Conservation (phyloP, 2,797 vertebrate genomes). For the Mus minutoides region DNA sequence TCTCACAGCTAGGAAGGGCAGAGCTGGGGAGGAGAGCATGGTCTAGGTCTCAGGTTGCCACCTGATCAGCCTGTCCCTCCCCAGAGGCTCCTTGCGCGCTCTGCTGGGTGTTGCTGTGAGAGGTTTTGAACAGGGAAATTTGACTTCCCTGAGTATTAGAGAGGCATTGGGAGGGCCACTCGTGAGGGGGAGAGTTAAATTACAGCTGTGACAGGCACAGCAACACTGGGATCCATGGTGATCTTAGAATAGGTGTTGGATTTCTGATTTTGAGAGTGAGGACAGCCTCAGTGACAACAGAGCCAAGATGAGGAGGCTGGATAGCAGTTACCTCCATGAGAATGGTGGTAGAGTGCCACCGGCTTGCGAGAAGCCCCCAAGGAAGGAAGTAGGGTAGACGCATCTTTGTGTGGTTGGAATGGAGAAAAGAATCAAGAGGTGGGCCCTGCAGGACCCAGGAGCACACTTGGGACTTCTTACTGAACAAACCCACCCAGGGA, state of each 20-base stretch:
- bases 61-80: not conserved
- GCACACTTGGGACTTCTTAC: not conserved
- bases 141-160: not conserved
- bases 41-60: not conserved
- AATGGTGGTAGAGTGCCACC: not conserved
- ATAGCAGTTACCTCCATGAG: not conserved
- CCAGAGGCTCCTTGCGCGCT: not conserved
- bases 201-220: not conserved
- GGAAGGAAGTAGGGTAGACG: not conserved
- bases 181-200: not conserved
- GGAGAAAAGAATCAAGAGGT: not conserved
- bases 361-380: not conserved
- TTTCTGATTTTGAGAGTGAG: not conserved
- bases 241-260: not conserved
- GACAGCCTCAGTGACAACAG: not conserved
- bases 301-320: not conserved
- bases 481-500: not conserved
- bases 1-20: not conserved
- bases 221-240: not conserved
- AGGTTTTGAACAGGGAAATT: not conserved
- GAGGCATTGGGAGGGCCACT: not conserved
- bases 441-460: not conserved
- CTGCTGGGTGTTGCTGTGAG: not conserved
- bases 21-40: not conserved
- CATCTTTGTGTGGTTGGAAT: not conserved